Base-by-base conservation (phyloP, 2,113 vertebrate genomes). In the Sorex araneus region DNA sequence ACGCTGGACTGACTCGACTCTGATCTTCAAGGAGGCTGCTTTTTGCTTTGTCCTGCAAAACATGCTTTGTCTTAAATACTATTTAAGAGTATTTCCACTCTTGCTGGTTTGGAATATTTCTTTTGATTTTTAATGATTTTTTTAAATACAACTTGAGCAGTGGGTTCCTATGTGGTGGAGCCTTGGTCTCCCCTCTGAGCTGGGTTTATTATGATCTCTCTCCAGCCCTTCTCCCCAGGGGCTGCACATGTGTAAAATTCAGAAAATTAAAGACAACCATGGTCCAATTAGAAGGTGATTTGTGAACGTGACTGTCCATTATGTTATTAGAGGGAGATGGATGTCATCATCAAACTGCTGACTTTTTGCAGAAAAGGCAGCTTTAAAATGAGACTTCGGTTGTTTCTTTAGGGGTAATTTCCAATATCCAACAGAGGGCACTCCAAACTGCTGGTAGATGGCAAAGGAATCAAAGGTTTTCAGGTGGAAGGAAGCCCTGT, bases 401-500 rank as follows among this genome's bases (percentile, higher is more conserved):
- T 32, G 54, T 88, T 94, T 83, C 86, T 86, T 70, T 34, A 32
- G 34, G 4, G 21, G 8, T 11, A 18, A 70, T n/a, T 64, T 11
- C 36, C 1, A 18, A 4, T 19, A 60, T 5, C 21, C 57, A 43
- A 23, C 21, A 74, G 67, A 12, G 60, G 34, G 25, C 0, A 0
- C 57, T 89, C 50, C 4, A 2, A 57, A 34, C 77, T 27, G 19
- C 43, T 9, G 45, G 21, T 11, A 28, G 23, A 2, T 19, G 34
- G 4, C 11, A 1, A 16, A 32, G 45, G 36, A 43, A 2, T 2
- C 27, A 3, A 30, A 40, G 27, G 27, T 16, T 23, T 23, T 43
- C 0, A 0, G 12, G 3, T 12, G 1, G 16, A 40, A 11, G 1
- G 12, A 19, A 27, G 7, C 43, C 18, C 34, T n/a, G 28, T 7